Base-by-base conservation (phyloP, 2,113 vertebrate species). In the Syrmaticus mikado region DNA sequence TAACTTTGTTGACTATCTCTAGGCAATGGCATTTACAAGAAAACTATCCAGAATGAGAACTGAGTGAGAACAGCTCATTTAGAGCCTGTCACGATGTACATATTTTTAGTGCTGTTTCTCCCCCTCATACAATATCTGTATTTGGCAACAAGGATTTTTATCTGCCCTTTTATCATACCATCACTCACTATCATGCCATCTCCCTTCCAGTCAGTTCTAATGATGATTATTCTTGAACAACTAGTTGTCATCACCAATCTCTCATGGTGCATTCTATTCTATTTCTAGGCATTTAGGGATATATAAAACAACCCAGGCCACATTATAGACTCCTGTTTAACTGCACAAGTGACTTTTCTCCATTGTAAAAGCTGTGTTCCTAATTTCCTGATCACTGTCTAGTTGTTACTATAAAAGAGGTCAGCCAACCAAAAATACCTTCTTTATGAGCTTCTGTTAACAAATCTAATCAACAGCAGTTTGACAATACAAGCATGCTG, bases 21-120 rank as follows among this genome's bases (percentile, higher is more conserved):
- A 89, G 17, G 20, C 83, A 83, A 89, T n/a, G 65, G 61, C 73
- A 82, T 84, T 94, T 94, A 77, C 61, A 86, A 74, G 45, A 86
- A 57, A 66, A 36, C 27, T 43, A 43, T 57, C 36, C 77, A 84
- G 68, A 93, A 77, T 3, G 25, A 71, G 74, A 55, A 19, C 57
- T 45, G 77, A 92, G 65, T 62, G 84, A 94, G 87, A 78, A 84
- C 27, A 81, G 70, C 77, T 71, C 21, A 78, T 92, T 91, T 58
- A 53, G 57, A 84, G 65, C 65, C 76, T 2, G 4, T 87, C 84
- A 58, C 2, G 13, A 13, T 6, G 41, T 25, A 66, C 0, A 0
- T 48, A 74, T 86, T 84, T 81, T 53, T 82, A 74, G 84, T 32
- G 27, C 14, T 68, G 67, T 74, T 89, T 84, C 77, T 92, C 38